Conservation (phyloP, 2,797 vertebrate genomes). For the Mormyrops boulengeri region DNA sequence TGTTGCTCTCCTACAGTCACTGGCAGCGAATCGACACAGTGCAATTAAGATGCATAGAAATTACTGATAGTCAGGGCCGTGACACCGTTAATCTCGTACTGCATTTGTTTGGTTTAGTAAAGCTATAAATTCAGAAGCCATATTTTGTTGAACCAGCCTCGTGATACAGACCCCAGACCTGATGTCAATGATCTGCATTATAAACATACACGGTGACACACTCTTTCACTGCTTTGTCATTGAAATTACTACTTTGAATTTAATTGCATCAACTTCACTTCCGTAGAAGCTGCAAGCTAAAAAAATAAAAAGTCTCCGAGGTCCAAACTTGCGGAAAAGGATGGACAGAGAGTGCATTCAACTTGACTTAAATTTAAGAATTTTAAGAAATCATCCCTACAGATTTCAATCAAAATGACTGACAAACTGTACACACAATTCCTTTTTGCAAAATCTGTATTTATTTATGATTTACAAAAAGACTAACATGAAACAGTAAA, state of each 20-base stretch:
- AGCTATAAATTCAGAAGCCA: neutral
- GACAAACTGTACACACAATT: conserved; percentile 32
- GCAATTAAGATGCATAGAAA: neutral
- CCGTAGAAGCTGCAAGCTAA: neutral
- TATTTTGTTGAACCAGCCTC: neutral
- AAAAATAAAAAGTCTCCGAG: neutral
- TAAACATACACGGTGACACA: neutral
- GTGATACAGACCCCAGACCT: neutral
- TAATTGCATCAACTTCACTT: neutral
- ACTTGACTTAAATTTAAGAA: neutral
- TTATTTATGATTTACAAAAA: conserved; percentile 80
- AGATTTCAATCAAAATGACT: conserved; percentile 34
- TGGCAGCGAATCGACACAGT: neutral
- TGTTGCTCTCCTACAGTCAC: neutral
- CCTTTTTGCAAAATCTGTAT: conserved; percentile 69
- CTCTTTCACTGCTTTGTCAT: neutral
- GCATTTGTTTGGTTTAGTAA: neutral
- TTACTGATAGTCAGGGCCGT: neutral
- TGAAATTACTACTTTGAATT: neutral
- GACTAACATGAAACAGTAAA: conserved; percentile 57
- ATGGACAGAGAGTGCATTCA: neutral
- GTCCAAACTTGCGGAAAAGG: neutral
- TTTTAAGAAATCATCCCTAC: neutral
- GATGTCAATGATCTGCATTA: neutral
- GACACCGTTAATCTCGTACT: neutral